Percentiles rank a stretch among this genome's conserved stretches.
Conservation (phyloP, 2,888 invertebrate species). For the Leptarthrus brevirostris region DNA sequence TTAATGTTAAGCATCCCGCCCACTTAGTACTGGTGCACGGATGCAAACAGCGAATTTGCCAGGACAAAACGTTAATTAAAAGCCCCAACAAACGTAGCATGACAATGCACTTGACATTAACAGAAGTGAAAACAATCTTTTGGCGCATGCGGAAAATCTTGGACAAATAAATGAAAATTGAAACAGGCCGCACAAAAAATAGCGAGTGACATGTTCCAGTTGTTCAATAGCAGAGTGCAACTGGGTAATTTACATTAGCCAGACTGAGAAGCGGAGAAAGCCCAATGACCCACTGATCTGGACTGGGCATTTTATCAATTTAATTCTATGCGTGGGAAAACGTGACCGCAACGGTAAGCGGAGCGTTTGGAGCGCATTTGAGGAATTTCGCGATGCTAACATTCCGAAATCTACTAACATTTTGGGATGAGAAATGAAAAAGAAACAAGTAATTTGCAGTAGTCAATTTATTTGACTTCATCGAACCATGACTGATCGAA, state of each 20-base stretch:
- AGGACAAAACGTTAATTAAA: constrained; percentile 37
- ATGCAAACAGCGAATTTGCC: background rate
- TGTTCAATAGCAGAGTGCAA: constrained; percentile 22
- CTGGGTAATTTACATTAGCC: constrained; percentile 26
- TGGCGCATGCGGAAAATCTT: background rate
- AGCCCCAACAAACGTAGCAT: constrained; percentile 13
- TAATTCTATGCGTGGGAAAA: background rate
- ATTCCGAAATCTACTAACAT: no score
- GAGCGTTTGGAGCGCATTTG: no score
- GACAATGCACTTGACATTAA: constrained; percentile 4
- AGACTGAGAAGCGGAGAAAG: constrained; percentile 33
- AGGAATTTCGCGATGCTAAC: no score
- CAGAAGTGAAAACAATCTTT: constrained; percentile 1
- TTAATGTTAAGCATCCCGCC: constrained; percentile 13
- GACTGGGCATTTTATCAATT: constrained; percentile 22
- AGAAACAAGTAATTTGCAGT: no score
- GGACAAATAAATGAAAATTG: background rate
- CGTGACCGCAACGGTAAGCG: no score
- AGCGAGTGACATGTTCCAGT: constrained; percentile 34
- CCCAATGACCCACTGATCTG: constrained; percentile 29
- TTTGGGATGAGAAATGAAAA: no score
- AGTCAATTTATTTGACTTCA: no score
- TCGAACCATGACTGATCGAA: background rate
- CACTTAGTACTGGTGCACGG: background rate
- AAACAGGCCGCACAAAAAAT: constrained; percentile 4